Evolutionary conservation across 2,113 vertebrate species (phyloP).

Genomic region (Toxotes chatareus): DNA sequence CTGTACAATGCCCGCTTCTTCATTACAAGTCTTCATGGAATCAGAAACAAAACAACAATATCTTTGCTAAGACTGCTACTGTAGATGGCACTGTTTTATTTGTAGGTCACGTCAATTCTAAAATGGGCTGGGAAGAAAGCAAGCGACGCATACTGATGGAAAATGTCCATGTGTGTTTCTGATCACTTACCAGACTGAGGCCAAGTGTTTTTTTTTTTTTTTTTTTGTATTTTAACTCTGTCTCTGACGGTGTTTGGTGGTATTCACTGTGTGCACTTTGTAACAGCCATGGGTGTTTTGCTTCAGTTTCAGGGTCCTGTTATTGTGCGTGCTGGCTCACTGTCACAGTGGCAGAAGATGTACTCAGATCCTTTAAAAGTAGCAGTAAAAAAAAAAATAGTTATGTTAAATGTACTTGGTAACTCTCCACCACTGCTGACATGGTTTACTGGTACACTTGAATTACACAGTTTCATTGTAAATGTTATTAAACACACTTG

Average conservation of each 20-base stretch:
- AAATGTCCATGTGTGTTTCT: neutral
- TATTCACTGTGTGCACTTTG: neutral
- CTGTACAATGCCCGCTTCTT: slow-evolving; percentile 20
- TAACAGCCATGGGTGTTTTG: neutral
- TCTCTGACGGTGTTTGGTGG: neutral
- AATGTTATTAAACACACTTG: neutral
- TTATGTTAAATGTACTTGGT: neutral
- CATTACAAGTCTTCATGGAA: neutral
- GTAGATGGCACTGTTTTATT: slow-evolving; percentile 33
- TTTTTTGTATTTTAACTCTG: neutral
- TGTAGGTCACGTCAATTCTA: neutral
- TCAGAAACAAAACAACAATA: slow-evolving; percentile 4
- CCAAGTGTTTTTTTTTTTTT: neutral
- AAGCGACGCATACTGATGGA: neutral
- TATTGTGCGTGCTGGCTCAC: no score
- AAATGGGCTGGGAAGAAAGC: neutral
- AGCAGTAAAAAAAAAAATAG: neutral
- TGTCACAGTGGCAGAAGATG: neutral
- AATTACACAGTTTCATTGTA: neutral
- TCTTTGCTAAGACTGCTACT: neutral
- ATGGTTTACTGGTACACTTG: neutral
- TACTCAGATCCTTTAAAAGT: neutral
- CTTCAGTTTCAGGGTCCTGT: neutral
- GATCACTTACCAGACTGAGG: neutral
- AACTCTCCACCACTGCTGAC: neutral